Base-by-base conservation (phyloP, 2,888 invertebrate species). In the Tetragnatha montana region DNA sequence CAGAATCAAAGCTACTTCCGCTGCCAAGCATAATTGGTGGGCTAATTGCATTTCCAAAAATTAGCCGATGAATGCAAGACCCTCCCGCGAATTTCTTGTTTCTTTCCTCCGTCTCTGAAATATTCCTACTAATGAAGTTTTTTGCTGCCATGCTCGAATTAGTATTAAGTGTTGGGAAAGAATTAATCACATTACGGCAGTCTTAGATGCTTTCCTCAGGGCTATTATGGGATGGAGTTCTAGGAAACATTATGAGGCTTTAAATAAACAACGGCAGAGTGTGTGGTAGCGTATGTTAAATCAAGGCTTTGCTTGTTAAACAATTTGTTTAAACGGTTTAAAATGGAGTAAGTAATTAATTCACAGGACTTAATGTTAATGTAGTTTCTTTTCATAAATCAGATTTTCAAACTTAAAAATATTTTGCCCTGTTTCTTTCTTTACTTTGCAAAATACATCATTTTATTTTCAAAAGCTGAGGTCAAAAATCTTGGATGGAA, bases 41-140 rank as follows among this genome's bases (percentile, higher is more conserved):
- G 50, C 19, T 76, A 76, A 76, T 76, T 50, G 68, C 21, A 47
- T 70, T 80, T 80, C 69, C 80, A 80, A 69, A 69, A n/a, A 80
- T 76, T 76, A 76, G 50, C 50, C 6, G 76, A n/a, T 22, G 35
- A 74, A 74, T 74, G 35, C 22, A 74, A 22, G 14, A 8, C 3
- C 22, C 35, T 14, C 22, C 17, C 35, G 35, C 21, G 35, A 74
- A 6, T 74, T 74, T 74, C 22, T 21, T 22, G 6, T 74, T 35
- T 22, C 35, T 74, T 10, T 35, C 35, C 47, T 74, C 8, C 17
- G 14, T 74, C 35, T 74, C 35, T 21, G 22, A 74, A 74, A 74
- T 74, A 74, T 22, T 22, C 35, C 14, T 22, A 74, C 35, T 74
- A 74, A 35, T 22, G 22, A 22, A 22, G 21, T 74, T 74, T 10